Percentiles rank a stretch among this genome's conserved stretches.
Conservation (phyloP, 64 coral and sea anemone genomes). For the Montipora cactus region DNA sequence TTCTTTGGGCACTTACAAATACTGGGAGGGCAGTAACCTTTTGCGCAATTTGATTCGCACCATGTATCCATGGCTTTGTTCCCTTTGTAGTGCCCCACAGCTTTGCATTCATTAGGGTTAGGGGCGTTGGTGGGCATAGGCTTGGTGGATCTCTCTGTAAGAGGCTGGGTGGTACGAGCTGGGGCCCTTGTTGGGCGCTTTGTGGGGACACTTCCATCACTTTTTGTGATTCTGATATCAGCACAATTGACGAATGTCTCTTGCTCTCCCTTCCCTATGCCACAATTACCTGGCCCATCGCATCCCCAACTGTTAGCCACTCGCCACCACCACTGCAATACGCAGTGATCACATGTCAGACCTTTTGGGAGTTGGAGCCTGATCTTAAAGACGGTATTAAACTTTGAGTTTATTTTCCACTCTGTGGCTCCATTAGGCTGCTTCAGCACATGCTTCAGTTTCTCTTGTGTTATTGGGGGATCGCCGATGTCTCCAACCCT, state of each 20-base stretch:
- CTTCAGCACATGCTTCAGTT: conserved; percentile 62
- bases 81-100: conserved; percentile 10
- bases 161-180: conserved; percentile 8
- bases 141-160: neutral
- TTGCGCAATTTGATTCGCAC: conserved; percentile 57
- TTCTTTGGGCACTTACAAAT: conserved; percentile 11
- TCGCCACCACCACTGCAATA: conserved; percentile 89
- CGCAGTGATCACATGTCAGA: conserved; percentile 82
- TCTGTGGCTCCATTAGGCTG: conserved; percentile 46
- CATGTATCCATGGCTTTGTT: conserved; percentile 48
- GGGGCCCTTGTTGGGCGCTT: conserved; percentile 36
- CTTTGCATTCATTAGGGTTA: conserved; percentile 57
- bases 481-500: conserved; percentile 70
- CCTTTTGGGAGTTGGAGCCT: conserved; percentile 52
- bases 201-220: conserved; percentile 44
- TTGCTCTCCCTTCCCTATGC: conserved; percentile 71
- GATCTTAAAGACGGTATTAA: neutral
- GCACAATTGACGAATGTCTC: conserved; percentile 85
- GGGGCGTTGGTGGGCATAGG: conserved; percentile 35
- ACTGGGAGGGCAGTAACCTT: conserved; percentile 42
- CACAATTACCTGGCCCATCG: conserved; percentile 55
- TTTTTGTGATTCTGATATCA: conserved; percentile 62
- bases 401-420: conserved; percentile 30
- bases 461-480: conserved; percentile 77
- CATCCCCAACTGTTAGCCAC: conserved; percentile 85